These are phyloP conservation scores for Nemurella pictetii DNA, from an alignment of 2,888 invertebrate species.

Conservation along the genomic window DNA sequence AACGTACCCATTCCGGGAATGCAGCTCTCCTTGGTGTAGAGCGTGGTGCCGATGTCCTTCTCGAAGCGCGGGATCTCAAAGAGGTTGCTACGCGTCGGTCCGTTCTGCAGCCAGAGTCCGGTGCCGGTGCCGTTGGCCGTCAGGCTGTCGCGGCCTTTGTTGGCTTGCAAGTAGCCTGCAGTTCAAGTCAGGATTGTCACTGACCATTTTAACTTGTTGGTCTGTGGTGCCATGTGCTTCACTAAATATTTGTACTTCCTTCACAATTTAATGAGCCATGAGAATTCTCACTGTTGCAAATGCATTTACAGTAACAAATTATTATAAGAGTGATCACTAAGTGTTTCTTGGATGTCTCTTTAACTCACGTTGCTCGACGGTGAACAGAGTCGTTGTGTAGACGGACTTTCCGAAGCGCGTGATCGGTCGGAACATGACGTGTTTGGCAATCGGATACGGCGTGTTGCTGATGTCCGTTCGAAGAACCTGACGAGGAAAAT, in stretches of 20 bases:
- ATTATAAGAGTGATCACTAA: too few species aligned
- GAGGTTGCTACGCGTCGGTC: background rate
- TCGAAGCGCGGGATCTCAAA: conserved; percentile 23
- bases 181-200: too few species aligned
- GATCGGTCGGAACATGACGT: background rate
- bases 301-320: too few species aligned
- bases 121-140: conserved; percentile 12
- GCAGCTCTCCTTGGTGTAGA: conserved; percentile 28
- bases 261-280: too few species aligned
- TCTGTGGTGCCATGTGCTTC: too few species aligned
- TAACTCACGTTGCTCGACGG: conserved; percentile 4
- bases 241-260: too few species aligned
- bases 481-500: conserved; percentile 7
- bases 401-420: conserved; percentile 3
- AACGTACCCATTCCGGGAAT: conserved; percentile 30
- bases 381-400: background rate
- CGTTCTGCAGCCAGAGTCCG: conserved; percentile 31
- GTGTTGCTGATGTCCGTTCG: background rate
- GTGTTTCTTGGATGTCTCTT: too few species aligned
- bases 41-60: background rate
- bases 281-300: too few species aligned
- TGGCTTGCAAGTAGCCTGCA: background rate
- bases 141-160: conserved; percentile 22
- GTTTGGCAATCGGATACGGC: background rate
- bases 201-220: too few species aligned